Base-by-base conservation (phyloP, 1,140 invertebrate genomes). In the Aphidius ervi region DNA sequence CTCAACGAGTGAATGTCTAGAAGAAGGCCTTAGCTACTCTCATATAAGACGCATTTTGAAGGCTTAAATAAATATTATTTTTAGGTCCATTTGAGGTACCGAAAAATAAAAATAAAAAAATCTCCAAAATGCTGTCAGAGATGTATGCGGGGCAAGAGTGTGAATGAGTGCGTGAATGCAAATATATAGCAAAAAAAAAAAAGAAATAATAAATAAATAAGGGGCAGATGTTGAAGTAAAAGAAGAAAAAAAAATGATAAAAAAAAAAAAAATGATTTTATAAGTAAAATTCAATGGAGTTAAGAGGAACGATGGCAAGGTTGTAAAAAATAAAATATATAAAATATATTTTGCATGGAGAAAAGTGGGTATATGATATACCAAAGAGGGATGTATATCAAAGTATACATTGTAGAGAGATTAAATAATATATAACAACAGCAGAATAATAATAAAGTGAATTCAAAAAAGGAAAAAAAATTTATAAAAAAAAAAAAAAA, bases 121-220 rank as follows among this genome's bases (percentile, higher is more conserved):
- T 39, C 49, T 37, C 46, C 53, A 42, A 39, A 54, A 39, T 64
- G 66, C 65, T 66, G 66, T 20, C 61, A 65, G 55, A 63, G 62
- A 53, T 65, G 60, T 54, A 64, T 40, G 62, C 59, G 64, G 71
- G 58, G 48, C 48, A 20, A 39, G 45, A 37, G 71, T 69, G 66
- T 71, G 73, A 74, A 70, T 74, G 74, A 57, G 70, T 66, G 74
- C 66, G 66, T 67, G 72, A 70, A 56, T 74, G 74, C 55, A 63
- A 45, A 58, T 53, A 59, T 67, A 63, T 37, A 56, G 41, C 42
- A 59, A 65, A 66, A 68, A 66, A 58, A 63, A 63, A 43, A 55
- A 63, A 64, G 48, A 59, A 50, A 58, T 45, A 47, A 60, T 10
- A n/a, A 40, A 65, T 43, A 45, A 8, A 54, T 43, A 10, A 58